Conservation (phyloP, 1,140 invertebrate species). For the Drosophila rufa region DNA sequence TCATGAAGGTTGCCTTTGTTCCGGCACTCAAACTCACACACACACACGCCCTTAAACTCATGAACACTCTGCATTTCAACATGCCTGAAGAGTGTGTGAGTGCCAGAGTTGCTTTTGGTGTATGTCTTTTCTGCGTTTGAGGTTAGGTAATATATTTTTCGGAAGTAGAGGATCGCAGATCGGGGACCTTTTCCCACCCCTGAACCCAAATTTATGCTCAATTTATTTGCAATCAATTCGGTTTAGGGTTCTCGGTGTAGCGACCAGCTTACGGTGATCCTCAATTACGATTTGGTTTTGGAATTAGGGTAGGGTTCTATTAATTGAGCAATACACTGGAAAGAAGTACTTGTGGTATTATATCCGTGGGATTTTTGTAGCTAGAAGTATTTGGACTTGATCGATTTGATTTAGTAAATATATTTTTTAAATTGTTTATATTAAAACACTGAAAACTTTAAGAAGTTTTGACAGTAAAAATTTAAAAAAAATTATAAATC, state of each 20-base stretch:
- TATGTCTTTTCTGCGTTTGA: slow-evolving; percentile 22
- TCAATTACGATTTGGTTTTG: slow-evolving; percentile 14
- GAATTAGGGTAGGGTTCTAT: not conserved
- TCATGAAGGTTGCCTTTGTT: slow-evolving; percentile 58
- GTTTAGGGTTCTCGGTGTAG: not conserved
- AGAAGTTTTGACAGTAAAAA: no score
- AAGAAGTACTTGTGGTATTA: not conserved
- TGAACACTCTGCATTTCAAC: slow-evolving; percentile 15
- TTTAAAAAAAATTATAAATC: no score
- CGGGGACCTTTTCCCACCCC: slow-evolving; percentile 9
- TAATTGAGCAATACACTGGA: slow-evolving; percentile 7
- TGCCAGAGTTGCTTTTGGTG: slow-evolving; percentile 27
- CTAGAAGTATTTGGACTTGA: no score
- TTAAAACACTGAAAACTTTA: no score
- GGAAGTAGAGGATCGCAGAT: slow-evolving; percentile 19
- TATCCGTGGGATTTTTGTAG: not conserved
- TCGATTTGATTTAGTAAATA: not conserved
- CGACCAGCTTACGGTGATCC: slow-evolving; percentile 21
- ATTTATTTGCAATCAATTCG: slow-evolving; percentile 45
- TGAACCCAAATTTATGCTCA: slow-evolving; percentile 26
- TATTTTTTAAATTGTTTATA: no score
- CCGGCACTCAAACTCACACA: slow-evolving; percentile 30
- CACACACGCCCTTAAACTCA: slow-evolving; percentile 4
- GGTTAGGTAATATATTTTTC: slow-evolving; percentile 26
- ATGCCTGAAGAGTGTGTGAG: slow-evolving; percentile 16